Evolutionary conservation across 2,888 invertebrate genomes (phyloP), one percentile per base, ranked within the genome.

Genomic region (Philereme transversata): DNA sequence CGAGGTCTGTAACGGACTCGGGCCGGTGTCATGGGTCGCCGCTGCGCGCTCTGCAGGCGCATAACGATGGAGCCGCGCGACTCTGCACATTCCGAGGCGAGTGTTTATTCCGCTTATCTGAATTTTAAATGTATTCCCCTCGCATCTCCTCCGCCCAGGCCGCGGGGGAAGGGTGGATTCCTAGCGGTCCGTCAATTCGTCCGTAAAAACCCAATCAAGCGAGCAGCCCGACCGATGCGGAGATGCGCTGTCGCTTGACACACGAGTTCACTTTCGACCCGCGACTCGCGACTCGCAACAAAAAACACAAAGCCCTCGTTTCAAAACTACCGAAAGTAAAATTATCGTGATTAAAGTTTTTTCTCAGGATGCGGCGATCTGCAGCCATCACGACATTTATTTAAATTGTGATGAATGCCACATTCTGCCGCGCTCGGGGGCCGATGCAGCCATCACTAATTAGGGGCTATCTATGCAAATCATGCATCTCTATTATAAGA

Each of bases 31-130:
- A 22, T 22, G 1, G 22, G 22, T 22, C 45, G 41, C 10, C 48
- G 11, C 22, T 34, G 51, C 52, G 44, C 38, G 9, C 8, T 8
- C 34, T 0, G 35, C 41, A 5, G 47, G 9, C 4, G 36, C 43
- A 11, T 49, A 34, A 34, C 36, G 49, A 41, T 8, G 5, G 44
- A 9, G 51, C 44, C 36, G 44, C 51, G 47, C 8, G 5, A 34
- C 48, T 51, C 57, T 10, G 61, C 72, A 66, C 74, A 78, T 81
- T 82, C 82, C 81, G 65, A 72, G 71, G 67, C 73, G 73, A 77
- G 76, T 82, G 82, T 83, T 88, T 83, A 87, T 89, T 88, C 87
- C 87, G 88, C 87, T 88, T 87, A 88, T 89, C 88, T 88, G 82
- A 89, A 89, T 88, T 90, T 89, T 84, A 89, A 89, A 89, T 88